phyloP scores from a whole-genome alignment of 1,140 invertebrate species.

The Episyrphus balteatus region DNA sequence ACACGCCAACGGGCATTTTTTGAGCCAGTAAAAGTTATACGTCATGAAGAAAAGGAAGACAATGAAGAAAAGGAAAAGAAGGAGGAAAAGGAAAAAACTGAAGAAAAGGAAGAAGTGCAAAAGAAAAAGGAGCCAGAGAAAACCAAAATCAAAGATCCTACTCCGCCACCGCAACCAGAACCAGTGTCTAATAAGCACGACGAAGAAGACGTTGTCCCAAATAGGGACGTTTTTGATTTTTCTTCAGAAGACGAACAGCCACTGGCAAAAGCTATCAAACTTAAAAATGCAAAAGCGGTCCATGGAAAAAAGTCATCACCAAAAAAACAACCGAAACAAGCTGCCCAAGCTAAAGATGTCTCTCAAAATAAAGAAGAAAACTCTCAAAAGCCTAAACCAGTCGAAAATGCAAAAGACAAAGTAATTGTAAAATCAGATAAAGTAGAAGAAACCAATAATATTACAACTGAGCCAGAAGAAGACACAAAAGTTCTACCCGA shows the following conservation, averaged over 20 bases:
- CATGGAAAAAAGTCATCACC: slow-evolving; percentile 13
- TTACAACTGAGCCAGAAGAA: no score
- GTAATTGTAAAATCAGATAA: no score
- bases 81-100: not conserved
- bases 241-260: slow-evolving; percentile 39
- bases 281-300: slow-evolving; percentile 21
- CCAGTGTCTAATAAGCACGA: slow-evolving; percentile 13
- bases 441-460: no score
- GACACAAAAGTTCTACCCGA: no score
- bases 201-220: slow-evolving; percentile 13
- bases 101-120: slow-evolving; percentile 2
- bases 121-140: slow-evolving; percentile 2
- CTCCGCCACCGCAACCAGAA: not conserved
- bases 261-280: slow-evolving; percentile 31
- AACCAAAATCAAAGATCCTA: not conserved
- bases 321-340: slow-evolving; percentile 10
- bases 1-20: slow-evolving; percentile 32
- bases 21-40: slow-evolving; percentile 31
- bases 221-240: slow-evolving; percentile 32
- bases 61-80: not conserved
- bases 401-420: not conserved
- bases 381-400: not conserved
- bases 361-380: not conserved
- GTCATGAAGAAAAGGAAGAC: slow-evolving; percentile 12
- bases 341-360: not conserved